A percentile compares a stretch with the other conserved stretches of the same genome.
Conservation (phyloP, 2,113 vertebrate species). For the Gambusia holbrooki region DNA sequence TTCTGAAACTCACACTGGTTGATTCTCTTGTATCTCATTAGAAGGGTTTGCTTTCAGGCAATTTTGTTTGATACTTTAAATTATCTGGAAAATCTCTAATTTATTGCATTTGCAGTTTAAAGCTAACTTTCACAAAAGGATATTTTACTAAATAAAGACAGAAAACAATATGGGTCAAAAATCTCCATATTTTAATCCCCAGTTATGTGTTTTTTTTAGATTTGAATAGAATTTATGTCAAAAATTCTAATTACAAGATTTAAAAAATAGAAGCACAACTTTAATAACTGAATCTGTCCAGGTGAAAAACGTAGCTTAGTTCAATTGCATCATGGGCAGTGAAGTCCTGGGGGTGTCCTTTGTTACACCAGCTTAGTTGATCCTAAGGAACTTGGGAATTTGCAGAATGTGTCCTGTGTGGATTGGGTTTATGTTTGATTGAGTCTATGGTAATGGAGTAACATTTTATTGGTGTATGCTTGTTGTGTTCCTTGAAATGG, state of each 20-base stretch:
- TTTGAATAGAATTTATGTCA: neutral
- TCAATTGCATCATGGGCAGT: neutral
- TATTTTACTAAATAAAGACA: too few species aligned
- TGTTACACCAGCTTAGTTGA: neutral
- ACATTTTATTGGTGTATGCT: neutral
- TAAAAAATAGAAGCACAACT: neutral
- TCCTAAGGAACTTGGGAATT: neutral
- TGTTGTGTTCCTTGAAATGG: neutral
- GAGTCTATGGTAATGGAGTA: neutral
- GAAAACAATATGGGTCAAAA: too few species aligned
- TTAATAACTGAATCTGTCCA: neutral
- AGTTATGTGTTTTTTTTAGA: neutral
- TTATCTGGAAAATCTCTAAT: neutral
- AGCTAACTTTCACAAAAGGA: neutral
- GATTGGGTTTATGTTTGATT: neutral
- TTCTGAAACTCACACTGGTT: slow-evolving; percentile 13
- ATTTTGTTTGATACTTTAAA: neutral
- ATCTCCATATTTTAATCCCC: neutral
- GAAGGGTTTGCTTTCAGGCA: neutral
- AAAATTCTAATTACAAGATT: neutral
- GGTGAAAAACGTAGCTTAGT: too few species aligned
- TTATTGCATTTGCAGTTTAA: neutral
- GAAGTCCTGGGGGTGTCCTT: neutral
- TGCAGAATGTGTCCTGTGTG: neutral
- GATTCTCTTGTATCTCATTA: neutral